Evolutionary conservation across 2,888 invertebrate genomes (phyloP).

Genomic region (Uloborus plumipes): DNA sequence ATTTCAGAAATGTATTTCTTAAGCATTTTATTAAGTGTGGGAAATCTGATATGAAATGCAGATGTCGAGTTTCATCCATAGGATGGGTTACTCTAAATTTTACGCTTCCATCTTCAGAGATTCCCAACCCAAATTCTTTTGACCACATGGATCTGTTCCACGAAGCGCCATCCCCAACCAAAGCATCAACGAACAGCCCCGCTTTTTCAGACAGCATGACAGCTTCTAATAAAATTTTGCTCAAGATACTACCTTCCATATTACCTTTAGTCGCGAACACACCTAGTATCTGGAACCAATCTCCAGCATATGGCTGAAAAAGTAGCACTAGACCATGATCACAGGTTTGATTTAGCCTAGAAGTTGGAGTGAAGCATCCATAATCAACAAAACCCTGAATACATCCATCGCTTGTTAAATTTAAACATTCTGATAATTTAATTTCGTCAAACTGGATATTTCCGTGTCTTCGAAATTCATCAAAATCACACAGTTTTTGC

Average conservation of each 20-base stretch:
- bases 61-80: background rate
- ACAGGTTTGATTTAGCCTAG: background rate
- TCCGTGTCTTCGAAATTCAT: conserved; percentile 9
- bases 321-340: conserved; percentile 23
- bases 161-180: conserved; percentile 14
- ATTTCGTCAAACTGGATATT: conserved; percentile 9
- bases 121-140: conserved; percentile 20
- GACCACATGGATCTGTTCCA: conserved; percentile 29
- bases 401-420: background rate
- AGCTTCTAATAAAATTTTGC: conserved; percentile 18
- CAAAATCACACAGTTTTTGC: background rate
- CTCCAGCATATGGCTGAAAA: conserved; percentile 28
- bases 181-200: conserved; percentile 18
- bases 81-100: conserved; percentile 5
- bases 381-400: conserved; percentile 10
- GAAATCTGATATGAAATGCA: conserved; percentile 32
- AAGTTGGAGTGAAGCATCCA: background rate
- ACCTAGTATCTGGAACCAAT: conserved; percentile 10
- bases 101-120: background rate
- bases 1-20: conserved; percentile 17
- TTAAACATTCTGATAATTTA: conserved; percentile 12
- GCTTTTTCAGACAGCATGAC: background rate
- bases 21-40: conserved; percentile 30
- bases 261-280: conserved; percentile 9
- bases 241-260: background rate